These are phyloP conservation scores for Plotosus lineatus DNA, from an alignment of 2,113 vertebrate genomes.

Conservation along the genomic window DNA sequence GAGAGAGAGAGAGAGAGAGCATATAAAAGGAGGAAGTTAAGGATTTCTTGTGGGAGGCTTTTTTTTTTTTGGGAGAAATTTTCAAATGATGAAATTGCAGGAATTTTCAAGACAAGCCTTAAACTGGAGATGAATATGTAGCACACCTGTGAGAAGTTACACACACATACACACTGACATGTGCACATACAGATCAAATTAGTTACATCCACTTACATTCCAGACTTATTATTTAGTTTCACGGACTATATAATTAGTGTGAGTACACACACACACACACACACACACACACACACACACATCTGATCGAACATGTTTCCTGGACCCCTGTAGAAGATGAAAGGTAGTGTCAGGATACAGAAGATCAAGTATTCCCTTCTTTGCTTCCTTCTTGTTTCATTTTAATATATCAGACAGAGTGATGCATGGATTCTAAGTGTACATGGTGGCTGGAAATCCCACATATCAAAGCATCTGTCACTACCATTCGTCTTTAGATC, in stretches of 20 bases:
- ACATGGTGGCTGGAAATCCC: neutral
- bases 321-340: slow-evolving; percentile 20
- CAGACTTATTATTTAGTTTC: too few species aligned
- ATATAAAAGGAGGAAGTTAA: neutral
- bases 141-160: slow-evolving; percentile 19
- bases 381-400: slow-evolving; percentile 20
- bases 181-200: too few species aligned
- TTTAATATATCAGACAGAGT: slow-evolving; percentile 18
- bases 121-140: neutral
- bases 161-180: slow-evolving; percentile 10
- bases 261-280: slow-evolving; percentile 11
- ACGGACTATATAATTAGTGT: too few species aligned
- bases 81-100: neutral
- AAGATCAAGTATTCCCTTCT: slow-evolving; percentile 31
- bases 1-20: too few species aligned
- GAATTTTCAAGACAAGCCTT: neutral
- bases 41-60: neutral
- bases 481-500: neutral
- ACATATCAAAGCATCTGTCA: slow-evolving; percentile 11
- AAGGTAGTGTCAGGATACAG: slow-evolving; percentile 30
- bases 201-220: too few species aligned
- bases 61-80: neutral
- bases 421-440: neutral
- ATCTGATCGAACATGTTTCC: slow-evolving; percentile 5
- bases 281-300: slow-evolving; percentile 7